Evolutionary conservation across 1,140 invertebrate species (phyloP).

Genomic region (Coptotermes formosanus): DNA sequence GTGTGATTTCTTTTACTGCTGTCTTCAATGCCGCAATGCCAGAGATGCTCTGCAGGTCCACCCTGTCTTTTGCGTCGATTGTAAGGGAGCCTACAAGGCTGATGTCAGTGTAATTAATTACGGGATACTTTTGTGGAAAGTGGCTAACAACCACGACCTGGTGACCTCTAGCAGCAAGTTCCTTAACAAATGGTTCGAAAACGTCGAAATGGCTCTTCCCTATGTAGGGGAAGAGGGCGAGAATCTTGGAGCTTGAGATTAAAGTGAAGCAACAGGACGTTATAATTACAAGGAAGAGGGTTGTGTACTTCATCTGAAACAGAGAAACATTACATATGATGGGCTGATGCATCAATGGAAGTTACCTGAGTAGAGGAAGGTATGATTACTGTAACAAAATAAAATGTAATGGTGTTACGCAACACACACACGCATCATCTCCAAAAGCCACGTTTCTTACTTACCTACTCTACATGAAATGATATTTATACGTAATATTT

Average conservation of each 20-base stretch:
- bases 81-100: constrained; percentile 28
- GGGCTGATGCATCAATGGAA: no score
- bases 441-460: no score
- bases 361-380: no score
- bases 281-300: not conserved
- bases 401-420: no score
- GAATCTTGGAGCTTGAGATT: constrained; percentile 37
- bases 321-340: not conserved
- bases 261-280: constrained; percentile 23
- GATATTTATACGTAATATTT: no score
- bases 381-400: no score
- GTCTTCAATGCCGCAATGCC: not conserved
- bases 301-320: constrained; percentile 21
- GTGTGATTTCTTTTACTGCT: not conserved
- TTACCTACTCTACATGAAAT: no score
- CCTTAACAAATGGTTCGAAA: constrained; percentile 54
- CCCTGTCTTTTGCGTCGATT: not conserved
- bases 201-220: constrained; percentile 58
- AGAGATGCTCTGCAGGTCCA: not conserved
- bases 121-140: constrained; percentile 49
- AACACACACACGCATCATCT: no score
- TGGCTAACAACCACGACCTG: constrained; percentile 56
- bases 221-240: constrained; percentile 49
- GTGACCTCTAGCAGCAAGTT: constrained; percentile 55
- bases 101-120: constrained; percentile 38